A percentile compares a stretch with the other conserved stretches of the same genome.
Conservation (phyloP, 30 jellyfish, hydroid and myxozoan genomes). For the Turritopsis rubra region DNA sequence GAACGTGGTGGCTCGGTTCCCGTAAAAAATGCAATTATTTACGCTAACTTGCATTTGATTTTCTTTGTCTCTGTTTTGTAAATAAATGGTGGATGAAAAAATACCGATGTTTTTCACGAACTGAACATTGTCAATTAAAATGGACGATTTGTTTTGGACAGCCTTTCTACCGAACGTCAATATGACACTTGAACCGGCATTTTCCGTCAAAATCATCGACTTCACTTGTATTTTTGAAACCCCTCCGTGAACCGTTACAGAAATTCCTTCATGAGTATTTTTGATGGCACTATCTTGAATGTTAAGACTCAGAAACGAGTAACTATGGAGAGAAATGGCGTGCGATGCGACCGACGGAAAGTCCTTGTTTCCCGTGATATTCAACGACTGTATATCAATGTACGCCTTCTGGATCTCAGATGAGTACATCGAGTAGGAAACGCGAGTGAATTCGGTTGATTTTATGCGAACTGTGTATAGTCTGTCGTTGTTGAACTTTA, state of each 20-base stretch:
- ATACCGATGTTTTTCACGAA: slow-evolving; percentile 60
- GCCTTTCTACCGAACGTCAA: slow-evolving; percentile 40
- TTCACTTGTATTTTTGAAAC: slow-evolving; percentile 16
- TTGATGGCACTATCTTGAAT: slow-evolving; percentile 33
- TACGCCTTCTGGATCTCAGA: slow-evolving; percentile 21
- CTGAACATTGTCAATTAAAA: background rate
- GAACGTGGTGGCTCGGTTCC: slow-evolving; percentile 67
- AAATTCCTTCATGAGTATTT: slow-evolving; percentile 55
- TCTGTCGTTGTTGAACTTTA: slow-evolving; percentile 7
- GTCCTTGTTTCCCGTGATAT: slow-evolving; percentile 29
- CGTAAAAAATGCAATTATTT: slow-evolving; percentile 26
- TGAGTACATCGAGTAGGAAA: slow-evolving; percentile 40
- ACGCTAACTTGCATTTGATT: slow-evolving; percentile 20
- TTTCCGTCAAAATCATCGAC: slow-evolving; percentile 32
- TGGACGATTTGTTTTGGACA: slow-evolving; percentile 13
- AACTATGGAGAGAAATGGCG: slow-evolving; percentile 43
- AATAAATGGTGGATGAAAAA: slow-evolving; percentile 73
- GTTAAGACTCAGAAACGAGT: slow-evolving; percentile 22
- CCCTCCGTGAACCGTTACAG: slow-evolving; percentile 40
- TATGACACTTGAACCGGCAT: slow-evolving; percentile 67
- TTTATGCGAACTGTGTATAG: slow-evolving; percentile 19
- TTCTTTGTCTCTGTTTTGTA: slow-evolving; percentile 2
- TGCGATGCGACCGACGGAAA: slow-evolving; percentile 39
- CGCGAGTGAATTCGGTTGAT: slow-evolving; percentile 18
- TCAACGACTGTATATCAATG: slow-evolving; percentile 25